These are phyloP conservation scores for Priocnemis perturbator DNA, from an alignment of 2,888 invertebrate genomes.

Conservation along the genomic window DNA sequence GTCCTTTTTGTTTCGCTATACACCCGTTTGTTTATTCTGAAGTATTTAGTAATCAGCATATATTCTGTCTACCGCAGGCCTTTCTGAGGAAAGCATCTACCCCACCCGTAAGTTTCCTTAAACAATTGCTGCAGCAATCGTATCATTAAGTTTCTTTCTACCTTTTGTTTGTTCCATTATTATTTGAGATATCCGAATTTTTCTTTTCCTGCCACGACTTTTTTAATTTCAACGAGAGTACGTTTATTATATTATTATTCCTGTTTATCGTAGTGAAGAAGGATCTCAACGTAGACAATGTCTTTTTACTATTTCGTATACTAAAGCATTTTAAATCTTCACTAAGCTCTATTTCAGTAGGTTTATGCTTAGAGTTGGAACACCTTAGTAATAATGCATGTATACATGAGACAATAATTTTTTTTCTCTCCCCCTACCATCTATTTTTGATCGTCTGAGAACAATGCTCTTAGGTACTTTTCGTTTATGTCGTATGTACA, in stretches of 20 bases:
- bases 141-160: constrained; percentile 25
- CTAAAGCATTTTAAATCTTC: constrained; percentile 32
- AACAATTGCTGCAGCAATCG: constrained; percentile 40
- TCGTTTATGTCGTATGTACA: neutral
- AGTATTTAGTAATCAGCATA: constrained; percentile 47
- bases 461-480: constrained; percentile 21
- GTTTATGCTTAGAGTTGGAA: constrained; percentile 46
- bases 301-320: constrained; percentile 48
- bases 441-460: constrained; percentile 26
- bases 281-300: constrained; percentile 53
- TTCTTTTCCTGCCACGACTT: neutral
- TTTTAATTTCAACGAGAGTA: constrained; percentile 15
- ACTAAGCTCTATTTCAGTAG: constrained; percentile 45
- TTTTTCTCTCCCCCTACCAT: constrained; percentile 20
- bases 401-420: constrained; percentile 38
- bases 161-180: neutral
- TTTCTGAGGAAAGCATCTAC: constrained; percentile 80
- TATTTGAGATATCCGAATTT: neutral
- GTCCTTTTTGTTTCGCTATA: constrained; percentile 32
- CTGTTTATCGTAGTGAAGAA: constrained; percentile 42
- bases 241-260: constrained; percentile 27
- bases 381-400: constrained; percentile 51
- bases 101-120: constrained; percentile 79
- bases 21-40: constrained; percentile 24
- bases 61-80: constrained; percentile 76